A percentile compares a stretch with the other conserved stretches of the same genome.
Conservation (phyloP, 1,140 invertebrate genomes). For the Sitophilus oryzae region DNA sequence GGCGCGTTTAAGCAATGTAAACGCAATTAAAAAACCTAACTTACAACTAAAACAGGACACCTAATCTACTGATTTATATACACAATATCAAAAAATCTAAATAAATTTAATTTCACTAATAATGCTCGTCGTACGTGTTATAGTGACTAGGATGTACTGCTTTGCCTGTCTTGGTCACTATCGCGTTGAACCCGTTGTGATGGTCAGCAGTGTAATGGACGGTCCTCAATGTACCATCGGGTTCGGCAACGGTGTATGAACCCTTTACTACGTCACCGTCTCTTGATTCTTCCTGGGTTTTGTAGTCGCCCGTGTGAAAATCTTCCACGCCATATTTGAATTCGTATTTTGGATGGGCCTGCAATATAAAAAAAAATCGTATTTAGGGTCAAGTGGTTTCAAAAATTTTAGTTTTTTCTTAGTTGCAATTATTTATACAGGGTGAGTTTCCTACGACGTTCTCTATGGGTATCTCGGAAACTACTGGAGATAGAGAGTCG, state of each 20-base stretch:
- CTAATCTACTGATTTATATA: no score
- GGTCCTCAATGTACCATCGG: slow-evolving; percentile 54
- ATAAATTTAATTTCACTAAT: background rate
- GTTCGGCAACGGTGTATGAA: slow-evolving; percentile 47
- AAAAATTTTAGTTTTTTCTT: no score
- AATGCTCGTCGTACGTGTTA: background rate
- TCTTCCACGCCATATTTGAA: slow-evolving; percentile 61
- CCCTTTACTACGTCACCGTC: slow-evolving; percentile 53
- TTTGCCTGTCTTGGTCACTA: slow-evolving; percentile 51
- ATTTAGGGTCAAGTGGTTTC: no score
- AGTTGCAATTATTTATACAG: no score
- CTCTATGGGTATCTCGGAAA: no score
- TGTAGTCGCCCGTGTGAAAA: slow-evolving; percentile 56
- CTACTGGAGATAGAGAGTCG: no score
- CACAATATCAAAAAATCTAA: no score
- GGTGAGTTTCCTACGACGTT: no score
- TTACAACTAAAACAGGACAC: no score
- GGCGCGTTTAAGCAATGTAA: no score
- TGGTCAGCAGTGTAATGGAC: slow-evolving; percentile 57
- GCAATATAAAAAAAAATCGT: slow-evolving; percentile 14
- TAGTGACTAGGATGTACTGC: slow-evolving; percentile 15
- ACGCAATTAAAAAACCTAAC: no score
- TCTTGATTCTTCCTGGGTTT: slow-evolving; percentile 55
- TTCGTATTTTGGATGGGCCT: slow-evolving; percentile 51
- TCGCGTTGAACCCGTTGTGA: slow-evolving; percentile 55